Evolutionary conservation across 1,140 invertebrate genomes (phyloP).

Genomic region (Eumeta japonica): DNA sequence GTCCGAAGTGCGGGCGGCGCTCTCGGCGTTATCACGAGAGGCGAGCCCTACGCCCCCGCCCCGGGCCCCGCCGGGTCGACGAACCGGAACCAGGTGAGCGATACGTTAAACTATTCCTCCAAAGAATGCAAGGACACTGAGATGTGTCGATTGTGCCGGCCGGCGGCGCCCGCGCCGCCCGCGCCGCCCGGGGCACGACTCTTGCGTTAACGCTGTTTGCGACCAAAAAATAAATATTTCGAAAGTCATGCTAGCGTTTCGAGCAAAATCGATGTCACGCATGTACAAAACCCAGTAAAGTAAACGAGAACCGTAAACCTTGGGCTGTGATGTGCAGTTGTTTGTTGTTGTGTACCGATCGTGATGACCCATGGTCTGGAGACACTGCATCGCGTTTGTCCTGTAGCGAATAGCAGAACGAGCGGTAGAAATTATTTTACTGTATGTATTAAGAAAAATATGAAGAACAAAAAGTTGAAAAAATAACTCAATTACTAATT

Average conservation of each 20-base stretch:
- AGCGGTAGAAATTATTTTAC: too few species aligned
- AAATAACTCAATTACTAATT: too few species aligned
- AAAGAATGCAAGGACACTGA: constrained; percentile 42
- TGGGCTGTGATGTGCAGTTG: too few species aligned
- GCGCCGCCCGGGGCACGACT: constrained; percentile 4
- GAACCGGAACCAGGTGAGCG: constrained; percentile 44
- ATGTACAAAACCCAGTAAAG: neutral
- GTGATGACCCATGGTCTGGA: too few species aligned
- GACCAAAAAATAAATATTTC: constrained; percentile 20
- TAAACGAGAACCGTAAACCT: neutral
- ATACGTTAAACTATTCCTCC: constrained; percentile 24
- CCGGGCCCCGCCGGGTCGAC: constrained; percentile 19
- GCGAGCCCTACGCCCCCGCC: too few species aligned
- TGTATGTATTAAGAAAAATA: too few species aligned
- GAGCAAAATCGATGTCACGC: neutral
- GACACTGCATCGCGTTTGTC: too few species aligned
- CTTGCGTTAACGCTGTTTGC: constrained; percentile 23
- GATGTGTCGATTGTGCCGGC: constrained; percentile 19
- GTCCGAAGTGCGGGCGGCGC: too few species aligned
- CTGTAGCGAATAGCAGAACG: too few species aligned
- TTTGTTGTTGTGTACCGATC: too few species aligned
- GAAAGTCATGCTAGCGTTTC: constrained; percentile 14
- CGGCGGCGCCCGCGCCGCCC: constrained; percentile 3
- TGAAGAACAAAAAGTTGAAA: too few species aligned
- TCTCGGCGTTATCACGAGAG: too few species aligned